phyloP scores from a whole-genome alignment of 1,140 invertebrate genomes.

The Dinothrombium tinctorium region DNA sequence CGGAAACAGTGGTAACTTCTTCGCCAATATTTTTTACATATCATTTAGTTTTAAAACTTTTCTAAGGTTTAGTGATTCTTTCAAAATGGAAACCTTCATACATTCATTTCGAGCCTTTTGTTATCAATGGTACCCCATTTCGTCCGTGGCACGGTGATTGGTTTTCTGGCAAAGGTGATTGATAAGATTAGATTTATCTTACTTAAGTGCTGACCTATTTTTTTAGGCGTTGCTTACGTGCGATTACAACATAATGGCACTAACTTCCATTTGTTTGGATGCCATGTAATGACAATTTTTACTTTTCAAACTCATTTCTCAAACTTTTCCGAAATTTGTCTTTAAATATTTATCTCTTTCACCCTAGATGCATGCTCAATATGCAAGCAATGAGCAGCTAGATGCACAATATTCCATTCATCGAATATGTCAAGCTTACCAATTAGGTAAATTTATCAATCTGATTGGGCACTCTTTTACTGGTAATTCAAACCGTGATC shows the following conservation, averaged over 20 bases:
- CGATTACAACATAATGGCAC: slow-evolving; percentile 6
- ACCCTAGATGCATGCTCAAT: slow-evolving; percentile 12
- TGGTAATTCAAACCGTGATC: slow-evolving; percentile 1
- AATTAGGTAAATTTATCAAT: slow-evolving; percentile 13
- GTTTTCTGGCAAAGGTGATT: slow-evolving; percentile 13
- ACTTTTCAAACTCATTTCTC: not conserved
- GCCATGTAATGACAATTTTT: slow-evolving; percentile 8
- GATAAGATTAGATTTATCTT: too few relatives aligned
- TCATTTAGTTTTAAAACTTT: slow-evolving; percentile 1
- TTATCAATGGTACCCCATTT: slow-evolving; percentile 13
- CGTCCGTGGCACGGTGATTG: slow-evolving; percentile 11
- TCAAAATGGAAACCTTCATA: slow-evolving; percentile 8
- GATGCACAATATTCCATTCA: slow-evolving; percentile 13
- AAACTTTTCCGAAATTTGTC: not conserved
- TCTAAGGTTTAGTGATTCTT: slow-evolving; percentile 10
- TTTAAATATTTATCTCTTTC: not conserved
- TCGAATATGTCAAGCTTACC: slow-evolving; percentile 13
- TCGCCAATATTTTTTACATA: not conserved
- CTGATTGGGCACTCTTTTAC: slow-evolving; percentile 2
- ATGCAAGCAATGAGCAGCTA: slow-evolving; percentile 8
- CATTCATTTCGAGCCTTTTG: slow-evolving; percentile 11
- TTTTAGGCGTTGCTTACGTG: slow-evolving; percentile 9
- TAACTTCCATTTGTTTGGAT: slow-evolving; percentile 11
- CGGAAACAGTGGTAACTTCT: slow-evolving; percentile 9
- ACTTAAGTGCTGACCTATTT: too few relatives aligned